A percentile compares a stretch with the other conserved stretches of the same genome.
Conservation (phyloP, 2,888 invertebrate species). For the Punctoribates punctum region DNA sequence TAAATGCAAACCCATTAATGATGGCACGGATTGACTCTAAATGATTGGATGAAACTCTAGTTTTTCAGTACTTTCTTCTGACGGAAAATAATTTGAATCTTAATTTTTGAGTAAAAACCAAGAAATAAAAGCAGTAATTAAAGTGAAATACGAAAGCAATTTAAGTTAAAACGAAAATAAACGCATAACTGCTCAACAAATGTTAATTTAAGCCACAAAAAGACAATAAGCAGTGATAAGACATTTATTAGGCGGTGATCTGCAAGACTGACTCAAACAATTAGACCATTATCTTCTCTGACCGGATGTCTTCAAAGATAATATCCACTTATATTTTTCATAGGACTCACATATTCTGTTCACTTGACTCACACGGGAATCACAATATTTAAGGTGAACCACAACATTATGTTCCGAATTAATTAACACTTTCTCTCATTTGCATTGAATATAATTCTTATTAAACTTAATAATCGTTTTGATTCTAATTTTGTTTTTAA, state of each 20-base stretch:
- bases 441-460: not conserved
- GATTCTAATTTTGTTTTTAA: not conserved
- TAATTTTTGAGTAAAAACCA: too few species aligned
- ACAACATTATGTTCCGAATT: constrained; percentile 27
- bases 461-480: not conserved
- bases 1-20: not conserved
- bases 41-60: too few species aligned
- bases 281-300: constrained; percentile 26
- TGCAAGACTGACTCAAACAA: constrained; percentile 27
- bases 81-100: too few species aligned
- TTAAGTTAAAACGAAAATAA: not conserved
- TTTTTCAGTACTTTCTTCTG: too few species aligned
- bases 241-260: constrained; percentile 29
- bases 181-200: constrained; percentile 24
- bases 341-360: not conserved
- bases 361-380: constrained; percentile 24
- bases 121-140: too few species aligned
- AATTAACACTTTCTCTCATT: constrained; percentile 21
- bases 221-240: constrained; percentile 13
- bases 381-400: constrained; percentile 20
- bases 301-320: constrained; percentile 23
- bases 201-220: constrained; percentile 31
- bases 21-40: too few species aligned
- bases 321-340: not conserved
- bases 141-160: not conserved